Evolutionary conservation across 2,888 invertebrate genomes (phyloP), one percentile per base, ranked within the genome.

Genomic region (Liodrosophila aerea): DNA sequence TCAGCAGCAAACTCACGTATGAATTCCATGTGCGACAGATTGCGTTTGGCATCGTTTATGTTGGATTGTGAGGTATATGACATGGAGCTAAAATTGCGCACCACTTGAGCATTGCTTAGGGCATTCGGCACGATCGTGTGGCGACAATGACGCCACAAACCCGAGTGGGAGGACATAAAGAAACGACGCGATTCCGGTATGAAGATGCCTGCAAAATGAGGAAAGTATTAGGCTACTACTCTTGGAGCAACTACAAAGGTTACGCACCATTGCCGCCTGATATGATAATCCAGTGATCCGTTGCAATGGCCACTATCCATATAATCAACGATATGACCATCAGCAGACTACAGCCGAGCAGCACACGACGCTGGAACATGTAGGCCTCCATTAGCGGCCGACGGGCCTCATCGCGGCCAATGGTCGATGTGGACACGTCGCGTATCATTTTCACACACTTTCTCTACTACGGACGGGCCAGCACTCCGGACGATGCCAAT

Each of bases 301-400:
- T 95, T 64, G 94, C 92, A 43, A 95, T 93, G 15, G 95, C 94
- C 9, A 93, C 90, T 39, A 94, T 93, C 95, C 95, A 95, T 34
- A 94, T 86, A 50, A 94, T 91, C 2, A 93, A 91, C 16, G 93
- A 93, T 0, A 95, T 78, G 0, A 94, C 93, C 39, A 94, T 92
- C 8, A 94, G 89, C 8, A 92, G 88, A 0, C 95, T 95, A 82
- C 94, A 94, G 0, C 92, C 93, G 52, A 95, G 92, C 29, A 95
- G 91, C n/a, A 94, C 91, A 8, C 95, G 91, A 44, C 95, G 92
- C 87, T 95, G 95, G 46, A 94, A 92, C 73, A 94, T 91, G 52
- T 94, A 90, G 1, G 93, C 93, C 57, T 92, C 92, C 86, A 93
- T 88, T 34, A 93, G 88, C 0, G 92, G 92, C 60, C 93, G 90